These are phyloP conservation scores for Taurulus bubalis DNA, from an alignment of 2,113 vertebrate species.

Conservation along the genomic window DNA sequence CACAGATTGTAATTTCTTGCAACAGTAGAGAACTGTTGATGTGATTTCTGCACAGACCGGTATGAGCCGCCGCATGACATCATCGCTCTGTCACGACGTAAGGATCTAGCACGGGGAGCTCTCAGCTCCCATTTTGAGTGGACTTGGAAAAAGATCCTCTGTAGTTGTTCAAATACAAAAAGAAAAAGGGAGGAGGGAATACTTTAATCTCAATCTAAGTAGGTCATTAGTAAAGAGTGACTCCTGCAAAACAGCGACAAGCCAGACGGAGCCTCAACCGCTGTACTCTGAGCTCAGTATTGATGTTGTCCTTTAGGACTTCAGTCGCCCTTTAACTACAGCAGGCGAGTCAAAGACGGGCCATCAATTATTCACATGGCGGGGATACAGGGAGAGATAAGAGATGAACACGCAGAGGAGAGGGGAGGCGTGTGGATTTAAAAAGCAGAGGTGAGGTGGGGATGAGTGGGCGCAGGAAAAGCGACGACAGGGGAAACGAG, in stretches of 20 bases:
- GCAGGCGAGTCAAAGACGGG: conserved; percentile 66
- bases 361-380: conserved; percentile 78
- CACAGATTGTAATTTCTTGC: conserved; percentile 40
- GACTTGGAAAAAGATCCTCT: conserved; percentile 5
- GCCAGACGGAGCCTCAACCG: conserved; percentile 43
- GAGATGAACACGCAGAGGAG: conserved; percentile 35
- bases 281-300: conserved; percentile 57
- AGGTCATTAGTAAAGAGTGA: conserved; percentile 62
- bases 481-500: conserved; percentile 15
- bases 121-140: conserved; percentile 9
- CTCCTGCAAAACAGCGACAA: conserved; percentile 38
- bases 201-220: conserved; percentile 52
- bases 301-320: conserved; percentile 77
- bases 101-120: conserved; percentile 10
- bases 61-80: not conserved
- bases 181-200: conserved; percentile 12
- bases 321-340: conserved; percentile 73
- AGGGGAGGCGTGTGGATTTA: conserved; percentile 20
- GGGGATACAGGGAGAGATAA: conserved; percentile 58
- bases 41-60: conserved; percentile 28
- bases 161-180: conserved; percentile 27
- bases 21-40: conserved; percentile 38
- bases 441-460: conserved; percentile 11
- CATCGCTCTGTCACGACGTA: conserved; percentile 31
- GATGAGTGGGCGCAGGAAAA: conserved; percentile 6